Evolutionary conservation across 2,797 vertebrate genomes (phyloP).

Genomic region (Galaxias olidus): DNA sequence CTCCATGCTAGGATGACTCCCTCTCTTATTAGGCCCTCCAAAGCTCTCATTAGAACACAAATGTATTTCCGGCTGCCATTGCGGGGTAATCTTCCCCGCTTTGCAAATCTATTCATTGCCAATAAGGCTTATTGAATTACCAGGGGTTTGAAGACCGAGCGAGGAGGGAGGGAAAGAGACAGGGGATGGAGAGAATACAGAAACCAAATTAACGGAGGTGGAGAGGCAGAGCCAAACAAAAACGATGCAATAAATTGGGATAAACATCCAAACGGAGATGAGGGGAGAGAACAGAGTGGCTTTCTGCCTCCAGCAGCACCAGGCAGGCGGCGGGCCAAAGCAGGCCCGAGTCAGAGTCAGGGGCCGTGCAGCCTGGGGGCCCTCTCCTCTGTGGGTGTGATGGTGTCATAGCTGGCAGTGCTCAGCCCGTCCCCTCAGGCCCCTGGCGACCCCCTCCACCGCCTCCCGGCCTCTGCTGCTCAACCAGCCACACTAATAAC

Average conservation of each 20-base stretch:
- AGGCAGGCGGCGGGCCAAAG: slow-evolving; percentile 54
- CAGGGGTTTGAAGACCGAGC: slow-evolving; percentile 5
- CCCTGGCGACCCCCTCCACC: slow-evolving; percentile 56
- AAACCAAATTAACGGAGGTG: slow-evolving; percentile 24
- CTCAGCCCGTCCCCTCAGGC: no score
- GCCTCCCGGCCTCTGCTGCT: slow-evolving; percentile 61
- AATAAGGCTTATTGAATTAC: slow-evolving; percentile 47
- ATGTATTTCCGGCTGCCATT: slow-evolving; percentile 58
- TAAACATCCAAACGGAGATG: background rate
- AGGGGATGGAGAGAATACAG: slow-evolving; percentile 25
- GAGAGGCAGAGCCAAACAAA: background rate
- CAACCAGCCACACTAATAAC: slow-evolving; percentile 71
- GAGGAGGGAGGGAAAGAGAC: slow-evolving; percentile 27
- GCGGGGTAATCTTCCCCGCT: slow-evolving; percentile 36
- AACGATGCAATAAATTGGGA: no score
- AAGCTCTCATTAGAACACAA: slow-evolving; percentile 40
- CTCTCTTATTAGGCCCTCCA: no score
- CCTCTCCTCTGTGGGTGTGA: no score
- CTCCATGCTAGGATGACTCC: no score
- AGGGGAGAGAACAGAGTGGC: slow-evolving; percentile 43
- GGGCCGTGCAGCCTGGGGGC: no score
- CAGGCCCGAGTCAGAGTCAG: slow-evolving; percentile 67
- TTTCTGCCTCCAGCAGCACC: slow-evolving; percentile 41
- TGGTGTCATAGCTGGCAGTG: slow-evolving; percentile 64
- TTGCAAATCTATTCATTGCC: slow-evolving; percentile 32